These are phyloP conservation scores for Heteractis magnifica DNA, from an alignment of 92 coral and sea anemone species.

Conservation along the genomic window DNA sequence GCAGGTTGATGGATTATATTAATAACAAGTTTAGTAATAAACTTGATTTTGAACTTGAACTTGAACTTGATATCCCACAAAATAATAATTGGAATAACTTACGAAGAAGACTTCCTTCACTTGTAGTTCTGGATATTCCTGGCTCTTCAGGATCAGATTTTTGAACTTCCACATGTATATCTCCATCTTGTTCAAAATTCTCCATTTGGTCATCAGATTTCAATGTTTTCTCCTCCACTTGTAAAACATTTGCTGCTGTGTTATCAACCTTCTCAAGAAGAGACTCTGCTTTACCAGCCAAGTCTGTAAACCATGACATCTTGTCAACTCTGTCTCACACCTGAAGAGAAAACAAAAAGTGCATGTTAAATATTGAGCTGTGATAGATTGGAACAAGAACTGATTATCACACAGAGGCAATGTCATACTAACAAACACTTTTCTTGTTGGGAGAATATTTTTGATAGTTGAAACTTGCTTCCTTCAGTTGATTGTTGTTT, in stretches of 20 bases:
- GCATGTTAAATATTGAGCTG: too few species aligned
- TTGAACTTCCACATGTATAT: not conserved
- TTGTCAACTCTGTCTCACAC: not conserved
- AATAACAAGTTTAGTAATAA: too few species aligned
- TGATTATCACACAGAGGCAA: too few species aligned
- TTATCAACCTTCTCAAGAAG: conserved; percentile 89
- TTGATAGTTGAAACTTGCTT: too few species aligned
- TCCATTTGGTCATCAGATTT: conserved; percentile 16
- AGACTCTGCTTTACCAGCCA: conserved; percentile 96
- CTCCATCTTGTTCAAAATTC: not conserved
- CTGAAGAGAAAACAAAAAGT: not conserved
- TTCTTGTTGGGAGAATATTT: too few species aligned
- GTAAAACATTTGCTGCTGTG: conserved; percentile 82
- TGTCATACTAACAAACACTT: too few species aligned
- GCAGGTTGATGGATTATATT: too few species aligned
- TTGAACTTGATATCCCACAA: too few species aligned
- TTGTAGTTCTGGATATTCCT: conserved; percentile 41
- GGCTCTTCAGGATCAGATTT: conserved; percentile 1
- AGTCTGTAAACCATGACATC: conserved; percentile 92
- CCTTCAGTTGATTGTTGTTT: too few species aligned
- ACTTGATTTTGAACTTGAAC: too few species aligned
- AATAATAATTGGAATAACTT: not conserved
- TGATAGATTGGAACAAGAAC: too few species aligned
- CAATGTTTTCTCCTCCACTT: conserved; percentile 47
- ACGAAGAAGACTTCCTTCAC: conserved; percentile 38